Conservation (phyloP, 2,113 vertebrate genomes). For the Sinocyclocheilus rhinocerous region DNA sequence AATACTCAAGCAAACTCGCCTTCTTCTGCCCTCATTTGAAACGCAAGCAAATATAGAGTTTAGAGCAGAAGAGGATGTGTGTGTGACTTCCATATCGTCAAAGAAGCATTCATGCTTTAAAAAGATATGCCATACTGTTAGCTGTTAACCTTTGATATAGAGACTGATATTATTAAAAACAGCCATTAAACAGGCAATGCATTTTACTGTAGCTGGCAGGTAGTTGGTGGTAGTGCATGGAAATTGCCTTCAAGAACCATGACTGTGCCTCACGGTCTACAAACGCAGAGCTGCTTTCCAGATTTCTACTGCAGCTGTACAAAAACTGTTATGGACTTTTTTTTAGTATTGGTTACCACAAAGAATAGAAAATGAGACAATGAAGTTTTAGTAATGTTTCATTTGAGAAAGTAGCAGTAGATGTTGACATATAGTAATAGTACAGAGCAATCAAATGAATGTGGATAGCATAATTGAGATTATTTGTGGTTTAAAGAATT, state of each 20-base stretch:
- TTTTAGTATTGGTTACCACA: neutral
- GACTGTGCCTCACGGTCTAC: neutral
- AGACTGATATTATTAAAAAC: constrained; percentile 8
- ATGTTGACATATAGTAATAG: neutral
- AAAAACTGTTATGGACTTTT: neutral
- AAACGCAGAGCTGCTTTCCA: neutral
- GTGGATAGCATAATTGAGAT: neutral
- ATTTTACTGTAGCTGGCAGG: constrained; percentile 18
- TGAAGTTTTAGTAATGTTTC: neutral
- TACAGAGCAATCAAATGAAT: neutral
- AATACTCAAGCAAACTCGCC: neutral
- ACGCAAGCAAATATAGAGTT: neutral
- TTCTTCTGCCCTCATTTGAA: neutral
- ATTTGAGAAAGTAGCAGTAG: neutral
- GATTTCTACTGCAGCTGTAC: neutral
- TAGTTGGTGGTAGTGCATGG: neutral
- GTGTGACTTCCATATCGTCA: constrained; percentile 9
- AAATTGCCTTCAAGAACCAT: neutral
- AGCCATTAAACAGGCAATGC: constrained; percentile 21
- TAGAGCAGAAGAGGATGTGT: neutral
- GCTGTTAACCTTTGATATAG: constrained; percentile 26
- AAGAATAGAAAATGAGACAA: neutral
- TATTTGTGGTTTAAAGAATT: neutral
- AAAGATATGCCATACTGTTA: neutral
- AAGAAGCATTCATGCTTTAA: constrained; percentile 7